These are phyloP conservation scores for Ormyrus pomaceus DNA, from an alignment of 2,888 invertebrate species.

Conservation along the genomic window DNA sequence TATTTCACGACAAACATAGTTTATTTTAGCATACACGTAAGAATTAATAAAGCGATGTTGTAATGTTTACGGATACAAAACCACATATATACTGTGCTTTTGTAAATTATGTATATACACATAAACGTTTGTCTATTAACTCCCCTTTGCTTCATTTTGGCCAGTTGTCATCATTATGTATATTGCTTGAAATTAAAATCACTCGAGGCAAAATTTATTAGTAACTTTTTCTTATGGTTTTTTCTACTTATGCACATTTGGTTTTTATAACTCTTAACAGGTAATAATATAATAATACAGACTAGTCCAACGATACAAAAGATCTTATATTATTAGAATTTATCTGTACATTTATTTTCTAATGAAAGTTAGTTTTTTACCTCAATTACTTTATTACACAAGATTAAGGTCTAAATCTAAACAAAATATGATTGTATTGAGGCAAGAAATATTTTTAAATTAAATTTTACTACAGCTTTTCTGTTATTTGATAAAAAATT, in stretches of 20 bases:
- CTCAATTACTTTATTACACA: constrained; percentile 37
- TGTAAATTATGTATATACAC: constrained; percentile 21
- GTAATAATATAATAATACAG: constrained; percentile 49
- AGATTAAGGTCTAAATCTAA: constrained; percentile 28
- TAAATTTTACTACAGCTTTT: constrained; percentile 8
- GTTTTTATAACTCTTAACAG: constrained; percentile 34
- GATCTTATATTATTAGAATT: constrained; percentile 54
- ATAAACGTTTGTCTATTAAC: constrained; percentile 24
- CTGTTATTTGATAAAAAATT: constrained; percentile 6
- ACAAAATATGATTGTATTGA: neutral
- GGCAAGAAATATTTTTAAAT: constrained; percentile 41
- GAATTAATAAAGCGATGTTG: constrained; percentile 4
- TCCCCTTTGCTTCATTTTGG: constrained; percentile 38
- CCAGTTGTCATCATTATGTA: constrained; percentile 19
- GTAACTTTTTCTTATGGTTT: neutral
- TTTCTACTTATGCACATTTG: constrained; percentile 45
- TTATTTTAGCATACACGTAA: constrained; percentile 31
- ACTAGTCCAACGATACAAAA: constrained; percentile 59
- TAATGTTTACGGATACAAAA: constrained; percentile 34
- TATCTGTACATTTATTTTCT: constrained; percentile 56
- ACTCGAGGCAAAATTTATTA: constrained; percentile 7
- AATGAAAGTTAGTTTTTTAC: constrained; percentile 35
- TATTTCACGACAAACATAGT: constrained; percentile 21
- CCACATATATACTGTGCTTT: constrained; percentile 32
- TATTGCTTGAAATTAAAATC: constrained; percentile 33